Base-by-base conservation (phyloP, 2,888 invertebrate genomes). In the Ceramica pisi region DNA sequence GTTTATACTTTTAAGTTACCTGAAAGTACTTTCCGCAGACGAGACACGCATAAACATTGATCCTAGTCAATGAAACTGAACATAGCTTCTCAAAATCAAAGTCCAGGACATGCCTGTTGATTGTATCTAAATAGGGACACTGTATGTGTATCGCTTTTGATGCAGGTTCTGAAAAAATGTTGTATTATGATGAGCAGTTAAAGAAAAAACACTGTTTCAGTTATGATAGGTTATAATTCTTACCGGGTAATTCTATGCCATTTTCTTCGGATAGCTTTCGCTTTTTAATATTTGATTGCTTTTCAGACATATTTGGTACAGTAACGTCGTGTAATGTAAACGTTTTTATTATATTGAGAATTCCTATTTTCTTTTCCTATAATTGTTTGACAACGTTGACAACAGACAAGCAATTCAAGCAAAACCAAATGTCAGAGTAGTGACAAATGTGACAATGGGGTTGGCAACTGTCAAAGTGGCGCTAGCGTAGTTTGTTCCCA, bases 11-110 rank as follows among this genome's bases (percentile, higher is more conserved):
- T 61, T 21, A 35, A 8, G 75, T 88, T 90, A 96, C 96, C 94
- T 96, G 96, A 90, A 99, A 99, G 92, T 99, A 99, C 94, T 99
- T 99, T 26, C 99, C 99, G 93, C 99, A 99, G 1, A 99, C 99
- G 74, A 99, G 97, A 91, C 99, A 99, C 10, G 99, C 99, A 92
- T 99, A 99, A 46, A 99, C 99, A 96, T 99, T 99, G 86, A 99
- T 99, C 89, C 99, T 97, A 0, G 99, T 99, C 78, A 99, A 93
- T 0, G 99, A 99, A 50, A 99, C 98, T 0, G 99, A 99, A 92
- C 99, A 99, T 35, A 99, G 94, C 92, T 99, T 99, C 94, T 99
- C 99, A 96, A 99, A 99, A 95, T 99, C 99, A 96, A 99, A 99
- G 94, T 99, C 99, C 76, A 99, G 94, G 76, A 99, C 97, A 87